phyloP scores from a whole-genome alignment of 2,797 vertebrate species.

The Anabas testudineus region DNA sequence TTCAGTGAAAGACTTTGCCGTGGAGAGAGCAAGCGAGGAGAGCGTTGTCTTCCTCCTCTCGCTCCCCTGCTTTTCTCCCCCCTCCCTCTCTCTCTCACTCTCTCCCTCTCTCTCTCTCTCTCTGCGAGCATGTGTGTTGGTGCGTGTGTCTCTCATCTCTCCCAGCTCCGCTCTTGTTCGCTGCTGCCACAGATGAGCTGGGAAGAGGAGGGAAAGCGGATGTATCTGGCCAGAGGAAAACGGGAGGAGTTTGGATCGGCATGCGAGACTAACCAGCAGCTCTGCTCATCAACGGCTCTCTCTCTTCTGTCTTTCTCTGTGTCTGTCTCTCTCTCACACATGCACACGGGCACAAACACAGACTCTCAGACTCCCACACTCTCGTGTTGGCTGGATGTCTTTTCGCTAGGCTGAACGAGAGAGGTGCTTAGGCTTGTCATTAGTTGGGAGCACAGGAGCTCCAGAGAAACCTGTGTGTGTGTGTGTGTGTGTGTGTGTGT shows the following conservation, averaged over 20 bases:
- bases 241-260: constrained; percentile 78
- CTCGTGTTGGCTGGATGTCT: constrained; percentile 77
- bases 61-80: neutral
- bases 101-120: constrained; percentile 55
- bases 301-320: constrained; percentile 36
- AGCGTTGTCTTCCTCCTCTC: constrained; percentile 50
- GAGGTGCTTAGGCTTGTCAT: constrained; percentile 83
- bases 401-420: constrained; percentile 82
- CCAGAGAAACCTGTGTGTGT: constrained; percentile 44
- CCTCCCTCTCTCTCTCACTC: constrained; percentile 27
- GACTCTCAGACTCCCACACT: constrained; percentile 70
- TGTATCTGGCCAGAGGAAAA: constrained; percentile 76
- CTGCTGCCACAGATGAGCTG: constrained; percentile 87
- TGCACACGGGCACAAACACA: constrained; percentile 32
- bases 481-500: constrained; percentile 31
- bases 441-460: constrained; percentile 69
- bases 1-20: constrained; percentile 70
- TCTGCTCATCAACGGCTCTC: constrained; percentile 77
- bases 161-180: constrained; percentile 84
- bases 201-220: constrained; percentile 79
- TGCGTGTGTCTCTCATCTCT: constrained; percentile 73
- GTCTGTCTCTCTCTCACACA: constrained; percentile 20
- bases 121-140: constrained; percentile 67
- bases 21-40: constrained; percentile 68
- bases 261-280: constrained; percentile 68